A percentile compares a stretch with the other conserved stretches of the same genome.
These are phyloP conservation scores for Odontophorus gujanensis DNA, from an alignment of 2,113 vertebrate genomes.

Conservation along the genomic window DNA sequence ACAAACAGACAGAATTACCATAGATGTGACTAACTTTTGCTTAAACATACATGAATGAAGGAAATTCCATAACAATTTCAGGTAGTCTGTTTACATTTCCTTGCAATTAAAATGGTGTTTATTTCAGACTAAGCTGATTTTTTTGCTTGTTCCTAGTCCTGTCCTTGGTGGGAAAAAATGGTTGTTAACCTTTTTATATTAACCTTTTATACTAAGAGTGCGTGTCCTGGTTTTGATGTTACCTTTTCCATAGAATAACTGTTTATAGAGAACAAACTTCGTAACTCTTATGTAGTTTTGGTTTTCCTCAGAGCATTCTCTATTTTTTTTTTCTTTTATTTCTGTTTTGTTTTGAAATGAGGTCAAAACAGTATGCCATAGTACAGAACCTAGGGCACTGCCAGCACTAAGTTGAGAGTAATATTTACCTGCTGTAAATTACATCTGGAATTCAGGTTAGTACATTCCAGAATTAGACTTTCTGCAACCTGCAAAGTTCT, in stretches of 20 bases:
- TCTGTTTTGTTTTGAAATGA: background rate
- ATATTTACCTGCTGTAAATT: background rate
- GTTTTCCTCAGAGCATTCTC: background rate
- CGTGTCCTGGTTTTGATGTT: background rate
- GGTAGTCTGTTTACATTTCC: background rate
- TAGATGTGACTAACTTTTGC: background rate
- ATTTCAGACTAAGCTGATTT: background rate
- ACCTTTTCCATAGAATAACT: background rate
- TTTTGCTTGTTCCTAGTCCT: background rate
- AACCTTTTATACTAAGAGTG: background rate
- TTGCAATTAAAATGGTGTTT: background rate
- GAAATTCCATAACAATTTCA: background rate
- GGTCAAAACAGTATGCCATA: background rate
- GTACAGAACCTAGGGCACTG: background rate
- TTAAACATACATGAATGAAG: background rate
- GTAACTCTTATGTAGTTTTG: background rate
- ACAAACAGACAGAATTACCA: background rate
- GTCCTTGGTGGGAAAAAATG: background rate
- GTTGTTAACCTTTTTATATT: background rate
- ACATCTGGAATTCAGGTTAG: background rate
- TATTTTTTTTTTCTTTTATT: background rate
- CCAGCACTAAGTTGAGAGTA: background rate
- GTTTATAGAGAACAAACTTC: background rate
- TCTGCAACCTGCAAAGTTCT: background rate
- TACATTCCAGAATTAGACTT: background rate